Evolutionary conservation across 1,140 invertebrate species (phyloP).

Genomic region (Subanguina moxae): DNA sequence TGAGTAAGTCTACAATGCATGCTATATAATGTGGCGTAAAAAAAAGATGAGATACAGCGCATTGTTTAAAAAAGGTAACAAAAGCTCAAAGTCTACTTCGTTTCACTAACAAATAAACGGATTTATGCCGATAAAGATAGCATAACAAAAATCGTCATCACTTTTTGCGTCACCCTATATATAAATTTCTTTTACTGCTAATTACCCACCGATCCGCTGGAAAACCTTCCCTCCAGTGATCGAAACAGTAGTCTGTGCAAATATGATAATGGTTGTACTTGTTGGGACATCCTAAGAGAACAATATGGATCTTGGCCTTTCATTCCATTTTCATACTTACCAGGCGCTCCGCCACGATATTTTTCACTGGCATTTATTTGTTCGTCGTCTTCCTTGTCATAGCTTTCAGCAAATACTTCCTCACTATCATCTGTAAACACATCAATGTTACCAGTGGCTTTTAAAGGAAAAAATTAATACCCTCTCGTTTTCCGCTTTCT

Average conservation of each 20-base stretch:
- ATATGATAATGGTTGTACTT: conserved; percentile 91
- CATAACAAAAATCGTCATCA: too few relatives aligned
- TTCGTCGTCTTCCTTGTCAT: conserved; percentile 65
- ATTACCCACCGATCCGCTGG: conserved; percentile 64
- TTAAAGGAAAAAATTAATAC: conserved; percentile 26
- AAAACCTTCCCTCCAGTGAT: conserved; percentile 77
- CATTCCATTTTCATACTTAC: not conserved
- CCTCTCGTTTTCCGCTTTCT: conserved; percentile 3
- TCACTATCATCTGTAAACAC: conserved; percentile 60
- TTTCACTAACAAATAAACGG: not conserved
- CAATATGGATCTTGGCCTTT: too few relatives aligned
- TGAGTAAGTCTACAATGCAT: conserved; percentile 66
- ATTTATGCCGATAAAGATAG: too few relatives aligned
- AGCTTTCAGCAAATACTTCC: conserved; percentile 83
- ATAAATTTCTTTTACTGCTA: too few relatives aligned
- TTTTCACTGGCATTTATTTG: conserved; percentile 17
- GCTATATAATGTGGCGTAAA: not conserved
- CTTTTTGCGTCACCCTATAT: too few relatives aligned
- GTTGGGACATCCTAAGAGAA: conserved; percentile 75
- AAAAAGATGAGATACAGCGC: not conserved
- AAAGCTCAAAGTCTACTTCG: not conserved
- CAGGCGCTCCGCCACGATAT: conserved; percentile 61
- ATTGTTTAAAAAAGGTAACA: too few relatives aligned
- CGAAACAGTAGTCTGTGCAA: conserved; percentile 81
- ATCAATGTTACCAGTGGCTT: not conserved